A percentile compares a stretch with the other conserved stretches of the same genome.
These are phyloP conservation scores for mouse (Mus musculus) DNA, from an alignment of 2,113 vertebrate species.

Conservation along the genomic window DNA sequence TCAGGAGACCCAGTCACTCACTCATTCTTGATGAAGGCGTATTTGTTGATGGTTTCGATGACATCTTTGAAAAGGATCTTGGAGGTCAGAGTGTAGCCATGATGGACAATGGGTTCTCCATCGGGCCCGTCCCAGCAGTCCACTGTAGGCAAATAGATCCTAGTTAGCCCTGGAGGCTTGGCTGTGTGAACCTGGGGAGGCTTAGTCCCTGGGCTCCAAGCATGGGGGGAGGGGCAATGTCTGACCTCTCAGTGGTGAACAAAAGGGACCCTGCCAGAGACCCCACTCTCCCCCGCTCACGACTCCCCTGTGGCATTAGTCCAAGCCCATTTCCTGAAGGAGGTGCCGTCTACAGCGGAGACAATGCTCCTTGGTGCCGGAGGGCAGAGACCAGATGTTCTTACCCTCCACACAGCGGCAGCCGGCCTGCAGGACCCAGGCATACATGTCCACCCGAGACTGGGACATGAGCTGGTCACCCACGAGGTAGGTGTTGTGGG, in stretches of 20 bases:
- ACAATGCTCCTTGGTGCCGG: rapidly evolving
- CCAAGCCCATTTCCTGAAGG: background rate
- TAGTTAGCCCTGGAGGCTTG: background rate
- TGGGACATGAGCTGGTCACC: conserved; percentile 99
- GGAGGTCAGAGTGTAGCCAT: conserved; percentile 98
- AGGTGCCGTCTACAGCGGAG: rapidly evolving
- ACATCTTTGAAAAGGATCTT: conserved; percentile 99
- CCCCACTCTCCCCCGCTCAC: too few relatives aligned
- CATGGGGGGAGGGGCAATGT: background rate
- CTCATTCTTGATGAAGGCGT: conserved; percentile 96
- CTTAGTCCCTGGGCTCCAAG: background rate
- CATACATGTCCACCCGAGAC: conserved; percentile 98
- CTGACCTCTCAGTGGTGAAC: rapidly evolving
- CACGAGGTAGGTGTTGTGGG: conserved; percentile 99
- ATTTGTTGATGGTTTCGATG: conserved; percentile 98
- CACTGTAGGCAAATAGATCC: conserved; percentile 84
- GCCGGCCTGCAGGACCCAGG: conserved; percentile 97
- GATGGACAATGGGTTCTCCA: conserved; percentile 97
- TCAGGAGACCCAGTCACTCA: conserved; percentile 85
- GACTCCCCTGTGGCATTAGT: too few relatives aligned
- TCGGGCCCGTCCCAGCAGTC: conserved; percentile 99
- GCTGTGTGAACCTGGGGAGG: background rate
- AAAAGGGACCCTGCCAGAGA: background rate
- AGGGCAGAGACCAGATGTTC: background rate
- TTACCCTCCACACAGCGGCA: conserved; percentile 98